Base-by-base conservation (phyloP, 2,797 vertebrate species). In the Scolopax rusticola region DNA sequence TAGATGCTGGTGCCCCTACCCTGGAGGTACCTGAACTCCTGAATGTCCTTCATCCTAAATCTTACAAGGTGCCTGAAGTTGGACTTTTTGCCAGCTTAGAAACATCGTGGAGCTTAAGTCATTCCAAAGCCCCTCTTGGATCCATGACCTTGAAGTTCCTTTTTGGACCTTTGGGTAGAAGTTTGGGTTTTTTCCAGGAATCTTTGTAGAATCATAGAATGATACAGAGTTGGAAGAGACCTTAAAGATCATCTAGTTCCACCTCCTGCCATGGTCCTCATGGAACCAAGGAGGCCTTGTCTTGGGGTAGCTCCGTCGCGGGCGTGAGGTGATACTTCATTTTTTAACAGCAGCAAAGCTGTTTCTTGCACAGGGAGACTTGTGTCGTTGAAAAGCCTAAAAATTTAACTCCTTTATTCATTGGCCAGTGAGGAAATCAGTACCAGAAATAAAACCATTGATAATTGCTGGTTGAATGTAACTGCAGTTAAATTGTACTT, bases 311-410 rank as follows among this genome's bases (percentile, higher is more conserved):
- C 15, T 16, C 47, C 6, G 1, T 36, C 56, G 56, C 51, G 67
- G 57, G 17, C 63, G 24, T 27, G 5, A 7, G 47, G 38, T n/a
- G 48, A 3, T 33, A 3, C 11, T 50, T 16, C 8, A 12, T n/a
- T 63, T 43, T 43, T 59, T 43, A 11, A 14, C 21, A 13, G 0
- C 45, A 50, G 17, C 11, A 16, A 15, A 11, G 3, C 65, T 54
- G 32, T 27, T 73, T 24, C 20, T 50, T 33, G 79, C 45, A 9
- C 6, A 9, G 21, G 8, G 2, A 18, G 11, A 38, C 27, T 30
- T 53, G 0, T 16, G 0, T 0, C 2, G 30, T 2, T 33, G 15
- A 41, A 47, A 41, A 64, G 4, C 54, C 27, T 32, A 1, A 8
- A 56, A 47, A 11, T 9, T 74, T 13, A 47, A 60, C 6, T 38